A percentile compares a stretch with the other conserved stretches of the same genome.
Conservation (phyloP, 2,888 invertebrate species). For the Protophormia terraenovae region DNA sequence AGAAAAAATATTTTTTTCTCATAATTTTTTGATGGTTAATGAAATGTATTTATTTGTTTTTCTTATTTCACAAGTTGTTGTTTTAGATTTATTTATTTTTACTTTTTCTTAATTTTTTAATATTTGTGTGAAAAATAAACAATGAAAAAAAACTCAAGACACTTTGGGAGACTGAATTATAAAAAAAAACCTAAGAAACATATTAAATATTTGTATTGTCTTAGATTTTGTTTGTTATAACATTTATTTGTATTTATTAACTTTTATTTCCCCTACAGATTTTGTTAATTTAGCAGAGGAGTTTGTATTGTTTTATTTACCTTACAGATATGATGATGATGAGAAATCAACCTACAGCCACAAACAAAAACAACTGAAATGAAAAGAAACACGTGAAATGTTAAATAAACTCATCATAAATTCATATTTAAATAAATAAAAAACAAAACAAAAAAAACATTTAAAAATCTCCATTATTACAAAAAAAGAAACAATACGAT, state of each 20-base stretch:
- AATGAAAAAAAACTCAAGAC: slow-evolving; percentile 27
- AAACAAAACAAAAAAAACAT: not conserved
- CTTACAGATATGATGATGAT: slow-evolving; percentile 38
- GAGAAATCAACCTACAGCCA: not conserved
- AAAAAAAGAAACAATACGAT: slow-evolving; percentile 4
- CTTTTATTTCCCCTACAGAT: not conserved
- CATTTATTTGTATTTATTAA: slow-evolving; percentile 23
- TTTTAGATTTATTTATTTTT: slow-evolving; percentile 8
- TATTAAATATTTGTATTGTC: slow-evolving; percentile 58
- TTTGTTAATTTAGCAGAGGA: slow-evolving; percentile 52
- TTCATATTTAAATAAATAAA: not conserved
- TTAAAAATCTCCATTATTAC: slow-evolving; percentile 2
- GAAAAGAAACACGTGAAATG: slow-evolving; percentile 16
- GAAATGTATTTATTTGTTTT: slow-evolving; percentile 38
- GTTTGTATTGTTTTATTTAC: slow-evolving; percentile 33
- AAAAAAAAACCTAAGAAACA: slow-evolving; percentile 18
- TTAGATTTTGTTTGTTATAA: slow-evolving; percentile 58
- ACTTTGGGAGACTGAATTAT: not conserved
- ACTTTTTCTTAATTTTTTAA: slow-evolving; percentile 41
- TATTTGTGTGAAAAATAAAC: slow-evolving; percentile 66
- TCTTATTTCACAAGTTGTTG: slow-evolving; percentile 47
- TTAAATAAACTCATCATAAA: slow-evolving; percentile 30
- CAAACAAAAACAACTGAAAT: too few relatives aligned
- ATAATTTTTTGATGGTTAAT: slow-evolving; percentile 37
- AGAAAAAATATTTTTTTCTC: not conserved